Evolutionary conservation across 2,113 vertebrate genomes (phyloP), one percentile per base, ranked within the genome.

Genomic region (Sardina pilchardus): DNA sequence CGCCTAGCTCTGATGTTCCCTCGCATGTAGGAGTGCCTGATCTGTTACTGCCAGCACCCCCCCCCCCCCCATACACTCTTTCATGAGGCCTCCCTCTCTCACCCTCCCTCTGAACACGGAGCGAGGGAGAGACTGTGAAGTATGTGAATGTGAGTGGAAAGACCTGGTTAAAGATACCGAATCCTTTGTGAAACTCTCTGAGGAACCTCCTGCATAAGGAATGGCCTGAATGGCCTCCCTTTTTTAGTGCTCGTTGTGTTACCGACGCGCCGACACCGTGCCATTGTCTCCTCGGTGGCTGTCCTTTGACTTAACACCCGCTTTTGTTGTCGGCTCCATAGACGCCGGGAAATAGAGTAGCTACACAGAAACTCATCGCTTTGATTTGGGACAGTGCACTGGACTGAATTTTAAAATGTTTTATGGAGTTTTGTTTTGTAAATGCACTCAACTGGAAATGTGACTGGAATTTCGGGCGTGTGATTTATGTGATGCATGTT

Each of bases 1-100:
- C 90, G 88, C 87, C 88, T 89, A 86, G 91, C 90, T 94, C 91
- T 93, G 92, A 94, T 93, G 92, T 94, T 88, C 90, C 89, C 87
- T 84, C 89, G 91, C 85, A 88, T 87, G 80, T 81, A 83, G 82
- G 82, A 88, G 81, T 87, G 85, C 87, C 67, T 71, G 87, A 91
- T 78, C 67, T 84, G 83, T 88, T 85, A 85, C 59, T 67, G 1
- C 59, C n/a, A 89, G 80, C 75, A 88, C 81, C 89, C 83, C 85
- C 24, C 59, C 7, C 39, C 17, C n/a, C 53, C 14, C 45, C n/a
- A 34, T n/a, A 59, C 8, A n/a, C 56, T n/a, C 56, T 6, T 14
- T 53, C 50, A n/a, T 42, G 80, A 84, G 8, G 85, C 63, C 50
- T 53, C 53, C 87, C 45, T 85, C 83, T 86, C 88, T 91, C 88